Conservation (phyloP, 2,113 vertebrate genomes). For the Nerophis ophidion region DNA sequence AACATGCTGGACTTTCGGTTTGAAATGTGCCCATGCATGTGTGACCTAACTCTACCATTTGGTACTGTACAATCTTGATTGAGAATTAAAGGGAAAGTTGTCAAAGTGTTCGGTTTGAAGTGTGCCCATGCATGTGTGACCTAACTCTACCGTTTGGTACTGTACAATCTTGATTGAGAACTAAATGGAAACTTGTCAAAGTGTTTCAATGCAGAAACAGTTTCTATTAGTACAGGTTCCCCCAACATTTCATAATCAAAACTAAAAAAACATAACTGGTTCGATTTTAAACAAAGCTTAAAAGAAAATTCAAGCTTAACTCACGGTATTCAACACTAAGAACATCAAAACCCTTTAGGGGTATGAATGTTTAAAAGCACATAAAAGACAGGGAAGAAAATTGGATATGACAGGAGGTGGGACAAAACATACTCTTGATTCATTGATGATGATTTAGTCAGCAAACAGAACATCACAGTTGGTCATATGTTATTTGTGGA, state of each 20-base stretch:
- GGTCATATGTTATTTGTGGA: no score
- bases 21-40: no score
- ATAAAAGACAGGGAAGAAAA: neutral
- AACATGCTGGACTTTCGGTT: no score
- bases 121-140: no score
- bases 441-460: slow-evolving; percentile 28
- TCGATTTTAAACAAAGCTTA: neutral
- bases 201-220: neutral
- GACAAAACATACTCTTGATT: slow-evolving; percentile 26
- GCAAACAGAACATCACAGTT: slow-evolving; percentile 33
- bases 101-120: neutral
- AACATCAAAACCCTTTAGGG: slow-evolving; percentile 30
- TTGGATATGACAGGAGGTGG: neutral
- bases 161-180: neutral
- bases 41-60: no score
- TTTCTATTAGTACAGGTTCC: neutral
- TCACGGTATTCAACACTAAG: slow-evolving; percentile 29
- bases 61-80: neutral
- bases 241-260: neutral
- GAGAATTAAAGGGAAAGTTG: neutral
- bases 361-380: slow-evolving; percentile 17
- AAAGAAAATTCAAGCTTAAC: slow-evolving; percentile 34
- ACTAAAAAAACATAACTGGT: neutral
- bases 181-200: neutral
- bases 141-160: no score